Evolutionary conservation across 2,113 vertebrate genomes (phyloP).

Genomic region (Dolichotis patagonum): DNA sequence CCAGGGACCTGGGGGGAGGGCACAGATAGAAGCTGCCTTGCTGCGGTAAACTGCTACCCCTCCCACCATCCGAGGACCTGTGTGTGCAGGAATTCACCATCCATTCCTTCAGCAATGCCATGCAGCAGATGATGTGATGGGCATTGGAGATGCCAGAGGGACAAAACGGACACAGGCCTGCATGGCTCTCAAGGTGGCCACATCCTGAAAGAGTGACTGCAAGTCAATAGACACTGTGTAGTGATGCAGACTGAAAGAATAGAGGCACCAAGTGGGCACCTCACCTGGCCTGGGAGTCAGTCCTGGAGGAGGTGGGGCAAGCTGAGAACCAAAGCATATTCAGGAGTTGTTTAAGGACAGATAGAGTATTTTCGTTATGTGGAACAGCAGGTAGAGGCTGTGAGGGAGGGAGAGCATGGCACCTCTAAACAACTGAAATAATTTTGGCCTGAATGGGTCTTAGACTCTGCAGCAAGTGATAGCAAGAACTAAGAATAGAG

Average conservation of each 20-base stretch:
- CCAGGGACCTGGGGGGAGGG: background rate
- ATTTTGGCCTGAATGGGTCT: background rate
- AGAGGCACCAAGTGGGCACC: background rate
- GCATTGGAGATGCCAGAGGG: background rate
- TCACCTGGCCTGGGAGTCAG: background rate
- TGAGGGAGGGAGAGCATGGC: background rate
- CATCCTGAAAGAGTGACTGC: background rate
- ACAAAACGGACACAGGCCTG: background rate
- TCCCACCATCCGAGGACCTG: background rate
- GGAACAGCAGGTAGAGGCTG: background rate
- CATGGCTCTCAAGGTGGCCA: background rate
- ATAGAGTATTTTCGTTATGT: background rate
- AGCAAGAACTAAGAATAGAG: background rate
- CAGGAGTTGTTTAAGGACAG: background rate
- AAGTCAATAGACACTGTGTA: background rate
- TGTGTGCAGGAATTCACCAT: rapidly evolving
- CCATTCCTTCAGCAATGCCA: background rate
- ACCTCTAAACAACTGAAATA: background rate
- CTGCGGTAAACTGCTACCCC: background rate
- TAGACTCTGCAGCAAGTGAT: background rate
- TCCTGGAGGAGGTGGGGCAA: background rate
- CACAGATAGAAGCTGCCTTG: background rate
- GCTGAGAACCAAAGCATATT: background rate
- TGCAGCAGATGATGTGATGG: background rate
- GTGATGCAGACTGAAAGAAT: background rate